Evolutionary conservation across 2,113 vertebrate genomes (phyloP).

Genomic region (Salvelinus alpinus): DNA sequence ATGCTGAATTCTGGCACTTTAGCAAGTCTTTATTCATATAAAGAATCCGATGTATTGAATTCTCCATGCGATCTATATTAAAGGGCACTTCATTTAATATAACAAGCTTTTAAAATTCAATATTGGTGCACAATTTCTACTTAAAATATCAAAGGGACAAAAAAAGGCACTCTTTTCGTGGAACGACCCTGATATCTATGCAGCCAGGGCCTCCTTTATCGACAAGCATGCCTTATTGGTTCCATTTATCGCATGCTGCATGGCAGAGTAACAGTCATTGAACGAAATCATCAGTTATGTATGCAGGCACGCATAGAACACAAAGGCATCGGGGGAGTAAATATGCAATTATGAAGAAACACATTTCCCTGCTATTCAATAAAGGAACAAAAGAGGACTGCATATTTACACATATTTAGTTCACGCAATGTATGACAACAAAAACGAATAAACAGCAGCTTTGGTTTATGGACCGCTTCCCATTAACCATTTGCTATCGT

Average conservation of each 20-base stretch:
- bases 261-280: constrained; percentile 40
- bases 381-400: constrained; percentile 59
- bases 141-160: too few relatives aligned
- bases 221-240: constrained; percentile 65
- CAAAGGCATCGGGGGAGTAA: constrained; percentile 54
- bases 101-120: too few relatives aligned
- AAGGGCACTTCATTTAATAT: too few relatives aligned
- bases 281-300: constrained; percentile 63
- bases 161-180: too few relatives aligned
- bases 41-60: too few relatives aligned
- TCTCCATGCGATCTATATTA: too few relatives aligned
- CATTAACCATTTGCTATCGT: constrained; percentile 32
- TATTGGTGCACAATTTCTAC: too few relatives aligned
- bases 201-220: constrained; percentile 42
- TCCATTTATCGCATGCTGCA: constrained; percentile 51
- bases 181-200: not conserved
- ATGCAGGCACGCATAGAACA: constrained; percentile 34
- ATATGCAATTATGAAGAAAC: constrained; percentile 61
- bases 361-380: constrained; percentile 55
- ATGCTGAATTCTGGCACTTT: too few relatives aligned
- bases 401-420: constrained; percentile 54
- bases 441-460: constrained; percentile 61
- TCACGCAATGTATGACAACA: constrained; percentile 34
- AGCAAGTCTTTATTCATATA: too few relatives aligned
- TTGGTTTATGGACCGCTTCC: constrained; percentile 58